Base-by-base conservation (phyloP, 2,888 invertebrate species). In the Erynnis tages region DNA sequence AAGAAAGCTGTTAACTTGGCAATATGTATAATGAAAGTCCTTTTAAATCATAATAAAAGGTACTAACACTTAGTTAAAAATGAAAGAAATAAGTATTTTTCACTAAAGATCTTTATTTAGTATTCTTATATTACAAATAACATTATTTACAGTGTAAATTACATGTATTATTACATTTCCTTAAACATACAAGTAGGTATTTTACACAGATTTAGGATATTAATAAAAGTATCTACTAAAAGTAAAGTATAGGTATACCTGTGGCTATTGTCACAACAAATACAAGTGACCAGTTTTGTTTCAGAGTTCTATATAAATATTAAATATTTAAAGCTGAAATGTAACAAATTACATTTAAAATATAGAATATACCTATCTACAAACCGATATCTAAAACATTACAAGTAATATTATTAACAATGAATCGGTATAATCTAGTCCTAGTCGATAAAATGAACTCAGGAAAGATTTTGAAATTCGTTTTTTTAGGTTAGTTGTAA, bases 41-140 rank as follows among this genome's bases (percentile, higher is more conserved):
- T n/a, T n/a, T n/a, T n/a, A n/a, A n/a, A n/a, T n/a, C n/a, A n/a
- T n/a, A n/a, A n/a, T n/a, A n/a, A n/a, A n/a, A n/a, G n/a, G n/a
- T n/a, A n/a, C n/a, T n/a, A n/a, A n/a, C n/a, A n/a, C n/a, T n/a
- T n/a, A 21, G 19, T 4, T 14, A 6, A 38, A 11, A 40, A 40
- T 21, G 8, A 14, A 54, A 44, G 44, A 37, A 29, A 8, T 1
- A 13, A 49, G 23, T 13, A 23, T 70, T 67, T 77, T 87, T 86
- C 85, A 85, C 87, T 87, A 86, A 85, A 78, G 79, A 77, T 84
- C 77, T 87, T 87, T 85, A 75, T 76, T 74, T 70, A 80, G 16
- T 35, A 19, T 43, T 76, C 77, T 83, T 86, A 86, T 77, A 79
- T 76, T 85, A 87, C 84, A 84, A 81, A 82, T 88, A 84, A 86